Evolutionary conservation across 2,888 invertebrate species (phyloP), one percentile per base, ranked within the genome.

Genomic region (Altica lythri): DNA sequence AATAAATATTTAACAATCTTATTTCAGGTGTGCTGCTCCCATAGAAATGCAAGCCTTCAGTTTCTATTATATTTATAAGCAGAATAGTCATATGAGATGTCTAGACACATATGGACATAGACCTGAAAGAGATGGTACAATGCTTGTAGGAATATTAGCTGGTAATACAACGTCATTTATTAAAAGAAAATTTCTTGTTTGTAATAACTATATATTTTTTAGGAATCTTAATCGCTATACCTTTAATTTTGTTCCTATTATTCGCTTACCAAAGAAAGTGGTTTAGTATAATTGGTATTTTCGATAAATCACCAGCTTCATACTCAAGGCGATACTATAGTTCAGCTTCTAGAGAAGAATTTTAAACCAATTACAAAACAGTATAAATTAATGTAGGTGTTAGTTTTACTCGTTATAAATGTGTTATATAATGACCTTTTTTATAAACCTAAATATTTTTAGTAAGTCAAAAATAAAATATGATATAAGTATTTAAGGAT

Each of bases 241-340:
- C 90, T 0, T 67, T 87, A 6, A 79, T 85, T 57, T 70, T 90
- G 8, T 79, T 80, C 0, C 64, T 84, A 9, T 75, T 86, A 25
- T 75, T 85, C 25, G 84, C 75, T 1, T 81, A 88, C 79, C 81
- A 83, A 55, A 81, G 81, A 34, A 85, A 87, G 0, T 86, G 84
- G 77, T 85, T 86, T 72, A 79, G 80, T 0, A 75, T 83, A 65
- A 84, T 86, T 71, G 79, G 80, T 0, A 75, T 82, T 65, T 75
- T 82, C 37, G 76, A 79, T 2, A 79, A 79, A 1, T 81, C 83
- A 0, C 84, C 85, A 0, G 80, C 81, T 0, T 80, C 82, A 18
- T 84, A 82, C 49, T 85, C 86, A 0, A 77, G 89, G 8, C 86
- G 88, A 1, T 86, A 89, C 71, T 91, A 91, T 75, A 84, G 66